Evolutionary conservation across 2,797 vertebrate genomes (phyloP).

Genomic region (Alosa sapidissima): DNA sequence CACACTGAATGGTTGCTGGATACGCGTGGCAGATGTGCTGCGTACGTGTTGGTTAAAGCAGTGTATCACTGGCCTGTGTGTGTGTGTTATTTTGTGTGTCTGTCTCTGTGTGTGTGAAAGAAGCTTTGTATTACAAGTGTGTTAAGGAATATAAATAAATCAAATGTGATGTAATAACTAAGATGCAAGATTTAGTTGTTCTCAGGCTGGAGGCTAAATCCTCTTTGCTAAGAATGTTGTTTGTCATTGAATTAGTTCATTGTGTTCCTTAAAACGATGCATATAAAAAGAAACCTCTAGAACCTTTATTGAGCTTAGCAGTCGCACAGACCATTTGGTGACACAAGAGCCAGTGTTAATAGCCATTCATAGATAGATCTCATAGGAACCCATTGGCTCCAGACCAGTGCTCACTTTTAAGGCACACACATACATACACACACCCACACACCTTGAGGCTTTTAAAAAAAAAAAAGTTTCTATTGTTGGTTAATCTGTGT

Average conservation of each 20-base stretch:
- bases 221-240: background rate
- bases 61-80: no score
- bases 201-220: background rate
- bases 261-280: background rate
- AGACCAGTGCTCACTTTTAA: background rate
- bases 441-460: background rate
- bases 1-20: no score
- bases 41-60: no score
- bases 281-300: background rate
- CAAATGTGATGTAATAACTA: background rate
- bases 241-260: slow-evolving; percentile 17
- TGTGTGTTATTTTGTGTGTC: background rate
- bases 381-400: background rate
- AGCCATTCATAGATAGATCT: background rate
- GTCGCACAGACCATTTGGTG: background rate
- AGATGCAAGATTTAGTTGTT: background rate
- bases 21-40: no score
- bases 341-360: background rate
- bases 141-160: background rate
- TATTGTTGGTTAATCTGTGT: background rate
- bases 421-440: background rate
- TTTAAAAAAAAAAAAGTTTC: background rate
- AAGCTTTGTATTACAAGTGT: background rate
- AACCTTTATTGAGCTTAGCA: background rate
- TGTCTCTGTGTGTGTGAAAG: background rate